These are phyloP conservation scores for Pseudococcus longispinus DNA, from an alignment of 2,888 invertebrate genomes.

Conservation along the genomic window DNA sequence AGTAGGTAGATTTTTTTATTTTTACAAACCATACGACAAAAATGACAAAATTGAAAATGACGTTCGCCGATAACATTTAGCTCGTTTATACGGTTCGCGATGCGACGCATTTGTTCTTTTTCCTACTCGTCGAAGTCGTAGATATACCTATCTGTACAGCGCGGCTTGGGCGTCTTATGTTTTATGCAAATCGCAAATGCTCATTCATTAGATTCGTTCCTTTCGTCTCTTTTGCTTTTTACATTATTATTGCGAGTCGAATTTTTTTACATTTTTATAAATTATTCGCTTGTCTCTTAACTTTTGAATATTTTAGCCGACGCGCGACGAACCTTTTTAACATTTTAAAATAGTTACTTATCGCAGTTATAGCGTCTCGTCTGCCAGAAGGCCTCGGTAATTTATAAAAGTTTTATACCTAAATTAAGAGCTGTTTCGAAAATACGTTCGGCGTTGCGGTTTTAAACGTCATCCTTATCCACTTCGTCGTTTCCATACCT, in stretches of 20 bases:
- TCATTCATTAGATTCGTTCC: neutral
- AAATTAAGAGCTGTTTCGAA: neutral
- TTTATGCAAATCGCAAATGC: constrained; percentile 4
- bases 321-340: neutral
- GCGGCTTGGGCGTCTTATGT: neutral
- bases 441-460: neutral
- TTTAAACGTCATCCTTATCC: neutral
- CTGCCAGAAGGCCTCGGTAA: neutral
- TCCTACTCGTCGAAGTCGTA: no score
- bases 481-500: neutral
- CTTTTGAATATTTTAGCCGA: neutral
- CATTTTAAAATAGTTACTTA: neutral
- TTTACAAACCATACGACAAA: no score
- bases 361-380: neutral
- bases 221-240: neutral
- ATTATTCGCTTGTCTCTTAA: neutral
- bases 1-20: no score
- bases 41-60: no score
- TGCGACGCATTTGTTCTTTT: no score
- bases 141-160: neutral
- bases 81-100: no score
- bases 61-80: no score
- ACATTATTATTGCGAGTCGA: neutral
- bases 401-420: neutral
- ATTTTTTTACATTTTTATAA: neutral